Percentiles rank a stretch among this genome's conserved stretches.
phyloP scores from a whole-genome alignment of 2,113 vertebrate species.

The Psophia crepitans region DNA sequence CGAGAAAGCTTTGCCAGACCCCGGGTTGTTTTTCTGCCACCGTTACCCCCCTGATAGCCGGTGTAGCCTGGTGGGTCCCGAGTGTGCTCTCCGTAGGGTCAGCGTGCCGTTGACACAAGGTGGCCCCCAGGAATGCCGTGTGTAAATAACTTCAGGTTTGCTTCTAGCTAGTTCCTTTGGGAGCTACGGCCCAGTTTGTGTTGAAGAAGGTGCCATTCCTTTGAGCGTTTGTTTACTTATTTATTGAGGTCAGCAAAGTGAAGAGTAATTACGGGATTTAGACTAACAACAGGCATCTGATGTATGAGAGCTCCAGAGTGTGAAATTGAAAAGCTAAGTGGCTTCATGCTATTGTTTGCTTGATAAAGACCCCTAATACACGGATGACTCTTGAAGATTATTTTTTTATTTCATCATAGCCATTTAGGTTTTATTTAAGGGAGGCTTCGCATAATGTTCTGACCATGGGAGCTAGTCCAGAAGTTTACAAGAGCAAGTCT shows the following conservation, averaged over 20 bases:
- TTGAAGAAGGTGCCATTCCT: constrained; percentile 25
- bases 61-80: background rate
- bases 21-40: background rate
- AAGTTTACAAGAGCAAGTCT: background rate
- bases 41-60: background rate
- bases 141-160: constrained; percentile 35
- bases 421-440: constrained; percentile 9
- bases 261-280: constrained; percentile 47
- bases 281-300: constrained; percentile 52
- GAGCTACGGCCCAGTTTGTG: background rate
- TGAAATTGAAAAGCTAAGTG: constrained; percentile 73
- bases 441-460: background rate
- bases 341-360: constrained; percentile 56
- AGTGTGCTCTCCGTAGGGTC: background rate
- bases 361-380: constrained; percentile 15
- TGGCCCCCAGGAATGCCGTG: background rate
- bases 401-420: background rate
- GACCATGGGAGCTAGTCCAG: background rate
- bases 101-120: background rate
- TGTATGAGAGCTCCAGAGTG: constrained; percentile 55
- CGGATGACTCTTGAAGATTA: background rate
- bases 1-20: background rate
- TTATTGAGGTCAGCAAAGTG: constrained; percentile 56
- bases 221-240: constrained; percentile 54
- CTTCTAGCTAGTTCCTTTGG: constrained; percentile 4